These are phyloP conservation scores for Periophthalmus modestus DNA, from an alignment of 2,113 vertebrate genomes.

Conservation along the genomic window DNA sequence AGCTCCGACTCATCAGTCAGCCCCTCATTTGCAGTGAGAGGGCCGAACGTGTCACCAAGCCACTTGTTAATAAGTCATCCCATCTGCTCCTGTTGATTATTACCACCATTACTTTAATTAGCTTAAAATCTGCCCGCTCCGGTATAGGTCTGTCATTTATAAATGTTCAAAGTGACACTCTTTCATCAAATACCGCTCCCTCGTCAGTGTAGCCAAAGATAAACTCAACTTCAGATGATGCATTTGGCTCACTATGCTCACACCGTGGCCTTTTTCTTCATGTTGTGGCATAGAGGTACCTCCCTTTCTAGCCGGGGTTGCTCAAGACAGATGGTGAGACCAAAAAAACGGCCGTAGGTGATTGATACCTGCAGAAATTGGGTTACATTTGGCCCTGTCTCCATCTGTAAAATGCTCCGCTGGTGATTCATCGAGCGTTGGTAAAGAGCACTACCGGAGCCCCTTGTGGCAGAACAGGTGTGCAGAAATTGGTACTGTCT, in stretches of 20 bases:
- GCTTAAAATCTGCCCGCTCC: conserved; percentile 66
- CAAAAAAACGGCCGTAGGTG: conserved; percentile 56
- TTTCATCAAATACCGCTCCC: conserved; percentile 67
- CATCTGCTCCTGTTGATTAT: conserved; percentile 75
- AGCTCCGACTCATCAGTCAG: conserved; percentile 68
- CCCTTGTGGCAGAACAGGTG: conserved; percentile 67
- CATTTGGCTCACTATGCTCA: conserved; percentile 51
- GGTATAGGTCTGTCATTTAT: conserved; percentile 64
- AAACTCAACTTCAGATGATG: conserved; percentile 35
- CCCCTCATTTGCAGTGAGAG: conserved; percentile 65
- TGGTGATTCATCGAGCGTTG: conserved; percentile 72
- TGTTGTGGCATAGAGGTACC: conserved; percentile 41
- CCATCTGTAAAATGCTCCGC: conserved; percentile 65
- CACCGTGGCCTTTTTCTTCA: conserved; percentile 24
- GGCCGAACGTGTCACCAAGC: conserved; percentile 67
- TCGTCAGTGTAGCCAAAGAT: conserved; percentile 43
- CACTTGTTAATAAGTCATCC: conserved; percentile 76
- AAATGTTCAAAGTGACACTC: conserved; percentile 68
- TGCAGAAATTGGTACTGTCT: conserved; percentile 52
- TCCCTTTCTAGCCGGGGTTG: conserved; percentile 52
- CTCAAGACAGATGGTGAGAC: conserved; percentile 75
- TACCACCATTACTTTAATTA: conserved; percentile 78
- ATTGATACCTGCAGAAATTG: conserved; percentile 79
- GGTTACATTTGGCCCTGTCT: conserved; percentile 76
- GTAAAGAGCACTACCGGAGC: conserved; percentile 62